These are phyloP conservation scores for Escarpia spicata DNA, from an alignment of 2,888 invertebrate genomes.

Conservation along the genomic window DNA sequence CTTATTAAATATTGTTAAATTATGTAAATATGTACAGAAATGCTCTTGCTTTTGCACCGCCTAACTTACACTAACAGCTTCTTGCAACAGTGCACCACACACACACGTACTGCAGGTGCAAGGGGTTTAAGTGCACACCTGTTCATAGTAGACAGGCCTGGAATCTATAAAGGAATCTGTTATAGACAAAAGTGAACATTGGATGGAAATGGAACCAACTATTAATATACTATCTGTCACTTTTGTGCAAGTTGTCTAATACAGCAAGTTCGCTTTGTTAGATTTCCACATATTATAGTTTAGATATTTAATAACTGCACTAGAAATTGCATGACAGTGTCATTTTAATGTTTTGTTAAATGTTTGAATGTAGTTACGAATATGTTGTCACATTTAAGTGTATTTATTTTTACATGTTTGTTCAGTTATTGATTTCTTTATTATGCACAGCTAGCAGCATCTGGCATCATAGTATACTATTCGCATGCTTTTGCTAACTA, in stretches of 20 bases:
- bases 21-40: background rate
- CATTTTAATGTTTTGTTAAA: background rate
- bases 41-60: background rate
- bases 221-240: background rate
- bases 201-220: no score
- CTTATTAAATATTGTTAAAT: no score
- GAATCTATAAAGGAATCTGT: background rate
- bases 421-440: conserved; percentile 17
- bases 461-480: background rate
- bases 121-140: background rate
- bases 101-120: background rate
- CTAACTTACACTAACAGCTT: background rate
- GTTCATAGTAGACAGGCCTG: background rate
- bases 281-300: background rate
- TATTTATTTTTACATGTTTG: background rate
- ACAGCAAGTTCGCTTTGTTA: background rate
- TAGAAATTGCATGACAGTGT: no score
- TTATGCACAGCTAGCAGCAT: background rate
- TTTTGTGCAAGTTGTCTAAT: background rate
- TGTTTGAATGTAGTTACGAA: background rate
- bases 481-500: background rate
- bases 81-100: background rate
- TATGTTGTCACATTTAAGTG: background rate
- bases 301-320: background rate
- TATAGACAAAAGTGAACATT: background rate